Percentiles rank a stretch among this genome's conserved stretches.
Conservation (phyloP, 37 sponge, comb jelly and placozoan species). For the Mnemiopsis leidyi region DNA sequence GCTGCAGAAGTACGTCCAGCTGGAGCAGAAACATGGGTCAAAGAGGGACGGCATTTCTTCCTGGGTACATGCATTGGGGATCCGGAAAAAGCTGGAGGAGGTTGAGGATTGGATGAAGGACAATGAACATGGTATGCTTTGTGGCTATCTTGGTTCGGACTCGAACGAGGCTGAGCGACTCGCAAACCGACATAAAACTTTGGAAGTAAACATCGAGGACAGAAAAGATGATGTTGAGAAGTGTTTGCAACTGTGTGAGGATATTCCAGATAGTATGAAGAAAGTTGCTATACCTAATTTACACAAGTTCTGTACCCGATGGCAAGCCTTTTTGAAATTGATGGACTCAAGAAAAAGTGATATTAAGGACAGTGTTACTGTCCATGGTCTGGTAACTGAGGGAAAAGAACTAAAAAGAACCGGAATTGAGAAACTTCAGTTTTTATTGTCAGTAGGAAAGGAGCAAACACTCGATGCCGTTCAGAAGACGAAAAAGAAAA, state of each 20-base stretch:
- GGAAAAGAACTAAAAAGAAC: background rate
- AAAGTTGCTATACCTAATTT: background rate
- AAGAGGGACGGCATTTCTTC: background rate
- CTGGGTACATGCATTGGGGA: background rate
- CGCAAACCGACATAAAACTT: background rate
- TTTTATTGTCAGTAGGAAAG: background rate
- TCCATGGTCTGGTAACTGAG: background rate
- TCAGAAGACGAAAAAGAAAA: conserved; percentile 21
- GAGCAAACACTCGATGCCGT: background rate
- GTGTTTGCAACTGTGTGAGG: background rate
- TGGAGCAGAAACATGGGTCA: background rate
- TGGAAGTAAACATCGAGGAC: background rate
- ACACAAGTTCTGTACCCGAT: background rate
- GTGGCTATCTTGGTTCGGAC: conserved; percentile 20
- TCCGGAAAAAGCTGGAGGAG: background rate
- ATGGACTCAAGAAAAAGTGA: background rate
- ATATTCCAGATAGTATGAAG: background rate
- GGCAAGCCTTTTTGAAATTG: background rate
- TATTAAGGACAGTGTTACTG: background rate
- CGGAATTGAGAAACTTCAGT: conserved; percentile 23
- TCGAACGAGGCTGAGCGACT: conserved; percentile 23
- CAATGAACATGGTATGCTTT: background rate
- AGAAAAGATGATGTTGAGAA: background rate
- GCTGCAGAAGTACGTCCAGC: background rate
- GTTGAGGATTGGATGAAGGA: background rate